phyloP scores from a whole-genome alignment of 2,113 vertebrate species.

The Epinephelus cyanopodus region DNA sequence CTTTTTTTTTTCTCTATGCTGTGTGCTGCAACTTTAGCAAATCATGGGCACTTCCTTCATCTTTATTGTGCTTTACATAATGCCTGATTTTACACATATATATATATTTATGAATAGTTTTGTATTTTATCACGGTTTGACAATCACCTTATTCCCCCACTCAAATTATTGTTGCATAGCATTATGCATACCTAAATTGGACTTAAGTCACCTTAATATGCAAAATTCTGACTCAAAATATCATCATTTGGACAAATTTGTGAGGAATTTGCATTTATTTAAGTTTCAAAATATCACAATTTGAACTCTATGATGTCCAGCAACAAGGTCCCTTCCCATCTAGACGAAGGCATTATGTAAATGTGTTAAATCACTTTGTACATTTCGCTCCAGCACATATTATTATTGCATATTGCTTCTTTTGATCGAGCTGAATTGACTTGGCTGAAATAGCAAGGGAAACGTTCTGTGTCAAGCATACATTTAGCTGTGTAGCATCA shows the following conservation, averaged over 20 bases:
- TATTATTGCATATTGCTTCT: conserved; percentile 90
- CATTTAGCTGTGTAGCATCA: conserved; percentile 83
- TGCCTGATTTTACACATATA: conserved; percentile 91
- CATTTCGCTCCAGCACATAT: conserved; percentile 86
- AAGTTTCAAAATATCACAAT: neutral
- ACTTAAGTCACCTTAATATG: neutral
- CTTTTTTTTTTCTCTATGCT: conserved; percentile 82
- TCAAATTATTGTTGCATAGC: neutral
- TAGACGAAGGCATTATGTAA: conserved; percentile 99
- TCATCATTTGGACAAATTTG: no score
- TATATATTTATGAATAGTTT: conserved; percentile 71
- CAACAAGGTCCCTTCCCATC: neutral
- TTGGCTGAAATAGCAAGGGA: conserved; percentile 88
- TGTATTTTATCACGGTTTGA: conserved; percentile 42
- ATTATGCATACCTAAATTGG: conserved; percentile 1
- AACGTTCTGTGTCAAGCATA: conserved; percentile 83
- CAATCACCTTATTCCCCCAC: conserved; percentile 39
- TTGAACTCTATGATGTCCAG: neutral
- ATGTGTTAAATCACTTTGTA: conserved; percentile 88
- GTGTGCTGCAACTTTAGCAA: conserved; percentile 96
- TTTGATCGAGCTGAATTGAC: conserved; percentile 86
- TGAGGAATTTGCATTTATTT: conserved; percentile 5
- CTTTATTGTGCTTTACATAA: conserved; percentile 98
- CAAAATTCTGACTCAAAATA: neutral
- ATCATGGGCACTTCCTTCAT: conserved; percentile 95